Evolutionary conservation across 2,888 invertebrate genomes (phyloP), one percentile per base, ranked within the genome.

Genomic region (Onchidella celtica): DNA sequence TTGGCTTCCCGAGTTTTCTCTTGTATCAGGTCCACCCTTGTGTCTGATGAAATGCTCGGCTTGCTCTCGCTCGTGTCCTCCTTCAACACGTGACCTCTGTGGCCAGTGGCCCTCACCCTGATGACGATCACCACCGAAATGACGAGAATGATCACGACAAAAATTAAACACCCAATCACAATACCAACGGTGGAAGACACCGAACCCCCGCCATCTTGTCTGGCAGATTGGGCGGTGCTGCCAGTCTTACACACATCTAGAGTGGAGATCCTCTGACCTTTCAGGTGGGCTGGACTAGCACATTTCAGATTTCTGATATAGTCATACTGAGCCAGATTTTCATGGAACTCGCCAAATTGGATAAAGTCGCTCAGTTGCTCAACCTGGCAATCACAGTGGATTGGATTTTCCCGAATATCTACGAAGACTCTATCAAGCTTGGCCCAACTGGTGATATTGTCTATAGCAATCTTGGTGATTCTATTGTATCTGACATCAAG

Each of bases 401-500:
- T 32, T 2, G 79, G 79, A 24, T 79, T 79, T 17, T 29, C 61
- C 3, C 72, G 70, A 11, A 79, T 63, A 38, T 79, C 72, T 4
- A 79, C 70, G 29, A 70, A 79, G 4, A 79, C 47, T 32, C 32
- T 63, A n/a, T 29, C 1, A 24, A 69, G 32, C n/a, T 61, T n/a
- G 29, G 79, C 32, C 79, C 70, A 70, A 4, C 17, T n/a, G 4
- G 38, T n/a, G 1, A 79, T 36, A n/a, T 38, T 47, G 0, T 63
- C 47, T 4, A 79, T 17, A 32, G 61, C 57, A 4, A 79, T 14
- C 14, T n/a, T 38, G 4, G 72, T 65, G 24, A 84, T 81, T 57
- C 75, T 74, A 38, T 84, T 84, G 79, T 74, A 32, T 17, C 73
- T 66, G n/a, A 79, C 69, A 27, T 78, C 70, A 14, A 84, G 24